These are phyloP conservation scores for Molorchus minor DNA, from an alignment of 2,888 invertebrate species.

Conservation along the genomic window DNA sequence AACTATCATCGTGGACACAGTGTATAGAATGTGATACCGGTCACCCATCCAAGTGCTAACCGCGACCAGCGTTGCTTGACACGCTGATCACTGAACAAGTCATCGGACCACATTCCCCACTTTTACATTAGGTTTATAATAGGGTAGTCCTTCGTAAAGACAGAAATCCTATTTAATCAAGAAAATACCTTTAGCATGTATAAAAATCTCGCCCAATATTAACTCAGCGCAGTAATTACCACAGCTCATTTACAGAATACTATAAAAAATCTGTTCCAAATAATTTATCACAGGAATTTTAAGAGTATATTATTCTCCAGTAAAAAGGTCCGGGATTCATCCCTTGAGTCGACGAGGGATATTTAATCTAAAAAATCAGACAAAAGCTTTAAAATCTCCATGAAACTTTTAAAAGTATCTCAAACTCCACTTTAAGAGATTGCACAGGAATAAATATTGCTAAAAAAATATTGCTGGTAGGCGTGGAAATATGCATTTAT, in stretches of 20 bases:
- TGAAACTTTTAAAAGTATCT: conserved; percentile 21
- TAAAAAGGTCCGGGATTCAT: conserved; percentile 12
- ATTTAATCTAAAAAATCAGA: conserved; percentile 30
- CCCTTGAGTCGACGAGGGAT: conserved; percentile 19
- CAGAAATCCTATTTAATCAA: not conserved
- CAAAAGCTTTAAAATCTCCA: conserved; percentile 30
- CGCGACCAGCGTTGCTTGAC: too few species aligned
- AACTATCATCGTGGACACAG: too few species aligned
- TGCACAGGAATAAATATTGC: conserved; percentile 8
- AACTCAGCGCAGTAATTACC: not conserved
- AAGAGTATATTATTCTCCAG: conserved; percentile 11
- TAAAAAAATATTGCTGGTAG: conserved; percentile 1
- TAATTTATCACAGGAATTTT: conserved; percentile 9
- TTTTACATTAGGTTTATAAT: too few species aligned
- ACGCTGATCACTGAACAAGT: too few species aligned
- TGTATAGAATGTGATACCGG: too few species aligned
- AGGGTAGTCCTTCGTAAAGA: too few species aligned
- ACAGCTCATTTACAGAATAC: conserved; percentile 6
- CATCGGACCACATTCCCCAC: too few species aligned
- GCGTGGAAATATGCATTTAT: too few species aligned
- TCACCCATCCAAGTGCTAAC: too few species aligned
- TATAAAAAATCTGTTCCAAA: conserved; percentile 4
- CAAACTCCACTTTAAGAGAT: conserved; percentile 12
- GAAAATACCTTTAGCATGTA: not conserved
- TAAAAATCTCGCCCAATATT: not conserved